Conservation (phyloP, 2,888 invertebrate species). For the Torymus aiolomorphi region DNA sequence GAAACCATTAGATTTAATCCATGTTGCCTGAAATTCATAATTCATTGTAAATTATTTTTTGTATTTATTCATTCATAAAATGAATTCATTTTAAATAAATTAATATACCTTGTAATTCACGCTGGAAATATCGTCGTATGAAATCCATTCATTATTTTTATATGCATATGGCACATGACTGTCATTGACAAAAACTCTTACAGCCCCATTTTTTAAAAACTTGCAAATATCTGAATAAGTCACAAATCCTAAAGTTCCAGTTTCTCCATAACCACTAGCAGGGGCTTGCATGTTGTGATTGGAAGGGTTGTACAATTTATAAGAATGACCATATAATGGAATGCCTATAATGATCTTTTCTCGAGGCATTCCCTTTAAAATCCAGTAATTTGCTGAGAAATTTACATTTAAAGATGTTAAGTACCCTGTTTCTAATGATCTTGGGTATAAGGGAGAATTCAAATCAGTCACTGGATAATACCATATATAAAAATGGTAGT, state of each 20-base stretch:
- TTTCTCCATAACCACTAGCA: conserved; percentile 81
- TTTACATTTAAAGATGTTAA: conserved; percentile 87
- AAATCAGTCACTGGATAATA: conserved; percentile 89
- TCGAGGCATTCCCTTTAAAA: conserved; percentile 84
- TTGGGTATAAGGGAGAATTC: conserved; percentile 87
- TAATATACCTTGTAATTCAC: conserved; percentile 81
- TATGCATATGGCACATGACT: conserved; percentile 88
- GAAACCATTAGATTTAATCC: conserved; percentile 80
- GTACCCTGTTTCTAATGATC: conserved; percentile 80
- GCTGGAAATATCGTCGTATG: conserved; percentile 86
- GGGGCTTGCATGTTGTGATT: conserved; percentile 85
- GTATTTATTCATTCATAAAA: conserved; percentile 11
- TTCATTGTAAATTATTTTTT: conserved; percentile 40
- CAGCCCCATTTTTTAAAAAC: conserved; percentile 79
- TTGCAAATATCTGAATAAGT: conserved; percentile 83
- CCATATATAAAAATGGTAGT: conserved; percentile 88
- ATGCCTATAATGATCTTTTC: conserved; percentile 89
- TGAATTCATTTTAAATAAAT: conserved; percentile 37
- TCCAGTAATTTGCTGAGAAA: conserved; percentile 88
- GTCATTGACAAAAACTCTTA: conserved; percentile 80
- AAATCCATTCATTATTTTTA: conserved; percentile 86
- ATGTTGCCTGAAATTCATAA: conserved; percentile 77
- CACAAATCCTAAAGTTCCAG: conserved; percentile 84
- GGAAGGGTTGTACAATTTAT: conserved; percentile 81
- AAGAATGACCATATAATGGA: conserved; percentile 88